Evolutionary conservation across 2,113 vertebrate genomes (phyloP).

Genomic region (Emydura subglobosa): DNA sequence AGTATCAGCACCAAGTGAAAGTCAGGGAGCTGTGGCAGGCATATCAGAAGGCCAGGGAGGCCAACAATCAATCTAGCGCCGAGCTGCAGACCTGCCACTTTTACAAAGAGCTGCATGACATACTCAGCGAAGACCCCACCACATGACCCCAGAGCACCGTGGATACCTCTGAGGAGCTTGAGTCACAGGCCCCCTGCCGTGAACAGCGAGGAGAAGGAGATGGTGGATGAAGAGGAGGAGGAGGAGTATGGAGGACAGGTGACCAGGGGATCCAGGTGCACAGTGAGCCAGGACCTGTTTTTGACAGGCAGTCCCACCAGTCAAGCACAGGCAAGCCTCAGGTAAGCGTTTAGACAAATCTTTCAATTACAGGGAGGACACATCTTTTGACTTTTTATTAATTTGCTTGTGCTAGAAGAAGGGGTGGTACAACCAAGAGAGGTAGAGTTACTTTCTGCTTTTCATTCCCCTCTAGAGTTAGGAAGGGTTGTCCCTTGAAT

Average conservation of each 20-base stretch:
- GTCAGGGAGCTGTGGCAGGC: background rate
- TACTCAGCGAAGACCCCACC: background rate
- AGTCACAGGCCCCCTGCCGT: background rate
- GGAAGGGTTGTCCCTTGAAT: too few relatives aligned
- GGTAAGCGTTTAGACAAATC: background rate
- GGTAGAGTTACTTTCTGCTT: background rate
- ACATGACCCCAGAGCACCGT: background rate
- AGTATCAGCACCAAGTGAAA: background rate
- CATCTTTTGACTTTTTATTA: background rate
- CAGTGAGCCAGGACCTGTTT: background rate
- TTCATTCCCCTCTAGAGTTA: background rate
- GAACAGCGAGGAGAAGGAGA: background rate
- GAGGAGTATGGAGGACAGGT: background rate
- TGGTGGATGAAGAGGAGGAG: background rate
- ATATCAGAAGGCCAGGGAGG: background rate
- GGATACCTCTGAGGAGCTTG: background rate
- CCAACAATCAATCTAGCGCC: background rate
- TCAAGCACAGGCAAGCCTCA: background rate
- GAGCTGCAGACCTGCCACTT: background rate
- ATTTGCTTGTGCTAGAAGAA: background rate
- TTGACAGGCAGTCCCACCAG: background rate
- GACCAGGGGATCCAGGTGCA: background rate
- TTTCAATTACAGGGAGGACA: background rate
- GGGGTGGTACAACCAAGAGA: background rate
- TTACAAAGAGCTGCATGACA: background rate